These are phyloP conservation scores for Rhipidura dahli DNA, from an alignment of 2,113 vertebrate species.

Conservation along the genomic window DNA sequence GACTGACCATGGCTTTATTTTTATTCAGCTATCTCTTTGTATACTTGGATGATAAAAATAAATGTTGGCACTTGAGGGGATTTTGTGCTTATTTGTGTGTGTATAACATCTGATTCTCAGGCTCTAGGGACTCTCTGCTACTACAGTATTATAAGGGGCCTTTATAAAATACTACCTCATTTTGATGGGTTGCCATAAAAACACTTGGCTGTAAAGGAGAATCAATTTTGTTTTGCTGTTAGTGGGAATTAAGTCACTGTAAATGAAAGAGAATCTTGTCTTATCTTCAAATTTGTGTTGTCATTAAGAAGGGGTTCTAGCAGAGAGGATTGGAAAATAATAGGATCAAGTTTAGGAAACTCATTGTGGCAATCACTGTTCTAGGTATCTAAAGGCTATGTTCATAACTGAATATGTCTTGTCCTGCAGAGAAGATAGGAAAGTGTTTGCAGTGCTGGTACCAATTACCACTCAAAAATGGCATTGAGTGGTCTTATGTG, in stretches of 20 bases:
- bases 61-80: neutral
- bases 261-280: neutral
- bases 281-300: neutral
- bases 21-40: neutral
- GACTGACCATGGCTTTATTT: neutral
- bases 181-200: neutral
- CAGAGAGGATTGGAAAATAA: neutral
- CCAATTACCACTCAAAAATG: neutral
- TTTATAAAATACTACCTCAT: neutral
- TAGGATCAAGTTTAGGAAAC: neutral
- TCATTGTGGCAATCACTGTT: neutral
- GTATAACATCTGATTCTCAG: neutral
- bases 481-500: neutral
- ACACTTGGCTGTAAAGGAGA: neutral
- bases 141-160: neutral
- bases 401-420: neutral
- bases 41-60: neutral
- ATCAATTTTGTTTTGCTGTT: neutral
- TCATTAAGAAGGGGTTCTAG: neutral
- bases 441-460: neutral
- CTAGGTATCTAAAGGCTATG: neutral
- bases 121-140: neutral
- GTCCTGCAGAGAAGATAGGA: neutral
- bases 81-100: neutral
- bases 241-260: neutral